Conservation (phyloP, 2,888 invertebrate genomes). For the Rugalucina vietnamica region DNA sequence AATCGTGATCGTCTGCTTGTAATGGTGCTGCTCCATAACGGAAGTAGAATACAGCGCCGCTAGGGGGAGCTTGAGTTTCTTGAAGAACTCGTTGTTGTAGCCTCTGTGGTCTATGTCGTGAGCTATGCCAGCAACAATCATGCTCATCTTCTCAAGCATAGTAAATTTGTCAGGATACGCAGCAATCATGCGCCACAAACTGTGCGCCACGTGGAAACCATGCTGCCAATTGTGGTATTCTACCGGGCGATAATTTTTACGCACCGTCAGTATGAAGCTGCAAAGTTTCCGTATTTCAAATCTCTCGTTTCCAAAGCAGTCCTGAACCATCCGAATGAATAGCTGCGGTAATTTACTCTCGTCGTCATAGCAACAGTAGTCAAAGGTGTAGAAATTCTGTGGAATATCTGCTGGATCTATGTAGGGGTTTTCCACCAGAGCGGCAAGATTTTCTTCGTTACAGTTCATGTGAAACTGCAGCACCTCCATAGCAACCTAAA, state of each 20-base stretch:
- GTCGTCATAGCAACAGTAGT: conserved; percentile 61
- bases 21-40: conserved; percentile 79
- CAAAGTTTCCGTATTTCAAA: conserved; percentile 71
- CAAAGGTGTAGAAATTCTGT: conserved; percentile 45
- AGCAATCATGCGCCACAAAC: conserved; percentile 69
- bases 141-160: conserved; percentile 61
- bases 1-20: conserved; percentile 73
- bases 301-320: conserved; percentile 60
- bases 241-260: conserved; percentile 76
- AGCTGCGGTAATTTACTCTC: conserved; percentile 65
- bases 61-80: conserved; percentile 71
- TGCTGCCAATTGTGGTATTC: conserved; percentile 79
- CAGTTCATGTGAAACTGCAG: conserved; percentile 70
- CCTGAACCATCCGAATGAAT: conserved; percentile 65
- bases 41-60: conserved; percentile 75
- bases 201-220: conserved; percentile 76
- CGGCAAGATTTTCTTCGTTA: conserved; percentile 59
- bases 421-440: conserved; percentile 49
- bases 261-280: conserved; percentile 72
- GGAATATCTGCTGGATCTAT: conserved; percentile 63
- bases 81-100: conserved; percentile 75
- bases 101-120: conserved; percentile 80
- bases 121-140: conserved; percentile 73
- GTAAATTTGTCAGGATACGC: conserved; percentile 46
- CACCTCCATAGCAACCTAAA: conserved; percentile 75